Percentiles rank a stretch among this genome's conserved stretches.
Evolutionary conservation across 2,797 vertebrate genomes (phyloP).

Genomic region (Apodemus agrarius): DNA sequence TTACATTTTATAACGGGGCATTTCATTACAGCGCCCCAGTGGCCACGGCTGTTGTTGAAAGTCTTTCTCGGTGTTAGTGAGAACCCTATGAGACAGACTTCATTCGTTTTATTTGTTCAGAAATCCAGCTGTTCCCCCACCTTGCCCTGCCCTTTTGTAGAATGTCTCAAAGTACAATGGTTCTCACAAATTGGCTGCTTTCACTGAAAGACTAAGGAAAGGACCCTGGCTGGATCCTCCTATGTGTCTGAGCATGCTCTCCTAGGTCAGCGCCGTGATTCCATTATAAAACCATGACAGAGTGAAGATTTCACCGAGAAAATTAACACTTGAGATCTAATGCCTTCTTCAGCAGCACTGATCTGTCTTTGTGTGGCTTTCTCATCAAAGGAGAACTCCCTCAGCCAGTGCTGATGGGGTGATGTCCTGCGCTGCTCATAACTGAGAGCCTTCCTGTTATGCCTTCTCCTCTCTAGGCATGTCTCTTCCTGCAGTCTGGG

Average conservation of each 20-base stretch:
- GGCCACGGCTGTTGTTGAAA: slow-evolving; percentile 88
- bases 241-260: slow-evolving; percentile 77
- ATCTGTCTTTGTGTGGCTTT: slow-evolving; percentile 85
- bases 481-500: neutral
- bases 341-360: slow-evolving; percentile 78
- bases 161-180: slow-evolving; percentile 72
- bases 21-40: slow-evolving; percentile 88
- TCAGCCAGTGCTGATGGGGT: slow-evolving; percentile 19
- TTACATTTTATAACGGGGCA: slow-evolving; percentile 91
- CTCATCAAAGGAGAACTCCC: slow-evolving; percentile 75
- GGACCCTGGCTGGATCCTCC: slow-evolving; percentile 71
- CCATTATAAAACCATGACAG: slow-evolving; percentile 83
- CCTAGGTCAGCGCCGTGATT: slow-evolving; percentile 81
- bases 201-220: slow-evolving; percentile 81
- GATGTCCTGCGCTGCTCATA: slow-evolving; percentile 54
- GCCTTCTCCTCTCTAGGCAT: slow-evolving; percentile 62
- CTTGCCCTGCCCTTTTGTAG: slow-evolving; percentile 68
- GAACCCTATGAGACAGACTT: slow-evolving; percentile 85
- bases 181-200: slow-evolving; percentile 74
- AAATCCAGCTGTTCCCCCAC: slow-evolving; percentile 55
- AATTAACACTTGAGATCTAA: slow-evolving; percentile 86
- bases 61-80: slow-evolving; percentile 87
- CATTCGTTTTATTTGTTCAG: slow-evolving; percentile 82
- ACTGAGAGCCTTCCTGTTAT: slow-evolving; percentile 57
- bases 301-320: slow-evolving; percentile 85